Conservation (phyloP, 2,113 vertebrate species). For the Menidia beryllina region DNA sequence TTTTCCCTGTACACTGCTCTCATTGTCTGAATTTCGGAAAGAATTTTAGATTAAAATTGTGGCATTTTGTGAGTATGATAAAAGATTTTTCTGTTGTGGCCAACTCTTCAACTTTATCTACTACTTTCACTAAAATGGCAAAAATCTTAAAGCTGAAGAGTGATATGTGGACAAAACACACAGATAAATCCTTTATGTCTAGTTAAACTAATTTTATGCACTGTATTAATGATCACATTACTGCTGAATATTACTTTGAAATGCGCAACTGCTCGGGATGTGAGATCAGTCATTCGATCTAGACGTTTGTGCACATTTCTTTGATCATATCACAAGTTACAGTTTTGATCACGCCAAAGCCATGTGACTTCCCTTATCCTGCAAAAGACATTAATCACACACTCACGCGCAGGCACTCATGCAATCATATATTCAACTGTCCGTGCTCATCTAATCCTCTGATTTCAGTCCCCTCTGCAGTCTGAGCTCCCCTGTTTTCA, state of each 20-base stretch:
- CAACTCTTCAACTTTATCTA: not conserved
- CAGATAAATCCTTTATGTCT: constrained; percentile 27
- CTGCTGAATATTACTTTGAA: constrained; percentile 16
- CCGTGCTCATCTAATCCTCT: constrained; percentile 60
- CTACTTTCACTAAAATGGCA: not conserved
- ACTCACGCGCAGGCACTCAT: constrained; percentile 1
- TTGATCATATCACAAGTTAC: constrained; percentile 33
- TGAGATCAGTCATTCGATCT: constrained; percentile 22
- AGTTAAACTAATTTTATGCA: constrained; percentile 32
- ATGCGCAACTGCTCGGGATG: constrained; percentile 2
- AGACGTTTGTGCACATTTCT: constrained; percentile 25
- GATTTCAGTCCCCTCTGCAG: constrained; percentile 62
- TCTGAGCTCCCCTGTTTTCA: constrained; percentile 74
- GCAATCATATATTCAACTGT: constrained; percentile 24
- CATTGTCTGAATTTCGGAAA: constrained; percentile 52
- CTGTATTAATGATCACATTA: no score
- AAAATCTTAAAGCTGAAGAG: not conserved
- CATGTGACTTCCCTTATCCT: constrained; percentile 47
- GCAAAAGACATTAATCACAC: constrained; percentile 44
- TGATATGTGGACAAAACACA: not conserved
- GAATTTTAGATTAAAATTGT: constrained; percentile 41
- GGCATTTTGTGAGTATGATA: constrained; percentile 31
- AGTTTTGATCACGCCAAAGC: constrained; percentile 13
- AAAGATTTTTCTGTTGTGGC: not conserved
- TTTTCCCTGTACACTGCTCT: constrained; percentile 43